phyloP scores from a whole-genome alignment of 2,888 invertebrate species.

The Dryobotodes eremita region DNA sequence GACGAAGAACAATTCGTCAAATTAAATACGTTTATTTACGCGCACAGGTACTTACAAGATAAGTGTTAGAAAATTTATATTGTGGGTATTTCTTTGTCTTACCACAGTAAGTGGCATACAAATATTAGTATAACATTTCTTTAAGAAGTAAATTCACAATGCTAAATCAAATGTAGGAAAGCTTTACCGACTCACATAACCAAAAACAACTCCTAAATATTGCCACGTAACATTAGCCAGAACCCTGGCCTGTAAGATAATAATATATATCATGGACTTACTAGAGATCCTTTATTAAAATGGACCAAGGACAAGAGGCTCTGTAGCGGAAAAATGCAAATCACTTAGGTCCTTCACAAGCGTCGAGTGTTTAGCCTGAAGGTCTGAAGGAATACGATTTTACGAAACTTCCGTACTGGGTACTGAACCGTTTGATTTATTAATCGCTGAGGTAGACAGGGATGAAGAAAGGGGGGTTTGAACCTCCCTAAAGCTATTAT shows the following conservation, averaged over 20 bases:
- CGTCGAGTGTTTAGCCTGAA: constrained; percentile 9
- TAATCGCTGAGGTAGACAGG: constrained; percentile 41
- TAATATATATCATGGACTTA: constrained; percentile 21
- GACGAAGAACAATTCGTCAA: neutral
- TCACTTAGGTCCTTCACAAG: constrained; percentile 30
- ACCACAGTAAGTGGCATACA: neutral
- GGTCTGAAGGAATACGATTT: constrained; percentile 31
- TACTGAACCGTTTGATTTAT: constrained; percentile 50
- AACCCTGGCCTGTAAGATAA: constrained; percentile 1
- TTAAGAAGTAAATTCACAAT: neutral
- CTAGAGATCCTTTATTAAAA: constrained; percentile 28
- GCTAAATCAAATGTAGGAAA: neutral
- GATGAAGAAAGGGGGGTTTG: neutral
- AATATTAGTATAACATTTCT: neutral
- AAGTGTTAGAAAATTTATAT: neutral
- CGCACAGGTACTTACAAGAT: neutral
- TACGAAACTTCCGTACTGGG: constrained; percentile 43
- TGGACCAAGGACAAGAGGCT: constrained; percentile 21
- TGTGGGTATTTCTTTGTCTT: neutral
- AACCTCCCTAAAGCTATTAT: constrained; percentile 37
- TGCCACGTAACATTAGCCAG: constrained; percentile 13
- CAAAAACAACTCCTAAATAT: constrained; percentile 1
- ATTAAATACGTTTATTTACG: neutral
- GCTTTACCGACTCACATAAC: neutral
- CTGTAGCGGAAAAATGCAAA: constrained; percentile 52